Evolutionary conservation across 1,140 invertebrate species (phyloP), one percentile per base, ranked within the genome.

Genomic region (Drosophila bocqueti): DNA sequence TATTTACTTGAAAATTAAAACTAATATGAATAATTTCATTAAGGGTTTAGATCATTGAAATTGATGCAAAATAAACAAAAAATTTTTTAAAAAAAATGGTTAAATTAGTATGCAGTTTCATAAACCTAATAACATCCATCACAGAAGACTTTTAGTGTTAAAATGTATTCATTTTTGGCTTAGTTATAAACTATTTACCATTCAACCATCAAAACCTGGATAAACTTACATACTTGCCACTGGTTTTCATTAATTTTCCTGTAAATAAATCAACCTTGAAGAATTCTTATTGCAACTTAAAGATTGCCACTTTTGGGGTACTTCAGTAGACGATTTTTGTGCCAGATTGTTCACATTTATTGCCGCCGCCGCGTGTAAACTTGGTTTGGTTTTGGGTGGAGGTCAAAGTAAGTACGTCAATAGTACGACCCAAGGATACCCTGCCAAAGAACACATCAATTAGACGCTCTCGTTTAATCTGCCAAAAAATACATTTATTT

Each of bases 401-500:
- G 57, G 62, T 10, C 38, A 34, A 7, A n/a, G n/a, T n/a, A n/a
- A n/a, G n/a, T n/a, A n/a, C n/a, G 62, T 10, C 38, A 34, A n/a
- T 38, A 11, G 3, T 38, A 18, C 34, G 3, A 21, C 10, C 21
- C 24, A 31, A 9, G 21, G 15, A 18, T 18, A 29, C 8, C 54
- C 15, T 21, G 24, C 3, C 6, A 11, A 18, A 26, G 26, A 49
- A 50, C 16, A 5, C 21, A 67, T n/a, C 45, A 38, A 75, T 11
- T 13, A 57, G 3, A 69, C 24, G 11, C 15, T 13, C 15, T 13
- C 2, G 2, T 46, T 16, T 77, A 77, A 68, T 77, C 84, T 86
- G 67, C 79, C 83, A 86, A 86, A 87, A 86, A 83, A 79, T 86
- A 86, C 79, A 86, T 83, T 83, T 76, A 82, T 87, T 86, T 87